phyloP scores from a whole-genome alignment of 2,113 vertebrate genomes.

The Myrmecobius fasciatus region DNA sequence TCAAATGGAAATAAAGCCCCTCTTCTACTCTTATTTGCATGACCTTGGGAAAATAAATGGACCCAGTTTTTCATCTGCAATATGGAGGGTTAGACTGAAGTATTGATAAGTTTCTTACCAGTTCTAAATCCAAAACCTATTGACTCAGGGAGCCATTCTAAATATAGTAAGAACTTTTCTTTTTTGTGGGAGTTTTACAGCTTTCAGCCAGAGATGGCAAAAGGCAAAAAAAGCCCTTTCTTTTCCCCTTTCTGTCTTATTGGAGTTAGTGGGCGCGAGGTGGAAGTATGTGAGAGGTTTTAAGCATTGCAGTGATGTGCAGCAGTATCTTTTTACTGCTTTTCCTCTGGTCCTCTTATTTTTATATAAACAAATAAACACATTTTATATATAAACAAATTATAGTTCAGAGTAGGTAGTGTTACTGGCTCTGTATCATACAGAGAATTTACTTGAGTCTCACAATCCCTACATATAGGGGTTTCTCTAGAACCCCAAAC shows the following conservation, averaged over 20 bases:
- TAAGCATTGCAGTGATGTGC: not conserved
- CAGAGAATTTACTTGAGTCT: not conserved
- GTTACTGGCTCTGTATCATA: not conserved
- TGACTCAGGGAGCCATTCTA: not conserved
- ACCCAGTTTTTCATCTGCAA: not conserved
- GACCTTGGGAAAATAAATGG: not conserved
- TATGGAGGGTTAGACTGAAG: not conserved
- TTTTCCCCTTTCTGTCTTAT: not conserved
- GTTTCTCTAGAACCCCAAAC: not conserved
- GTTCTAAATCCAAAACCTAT: not conserved
- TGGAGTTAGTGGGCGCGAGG: not conserved
- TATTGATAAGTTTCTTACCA: not conserved
- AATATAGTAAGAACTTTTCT: not conserved
- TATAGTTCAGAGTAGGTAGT: not conserved
- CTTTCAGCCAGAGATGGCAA: not conserved
- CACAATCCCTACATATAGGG: not conserved
- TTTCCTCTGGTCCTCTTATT: not conserved
- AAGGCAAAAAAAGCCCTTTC: not conserved
- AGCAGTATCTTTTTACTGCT: not conserved
- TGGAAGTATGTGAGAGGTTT: not conserved
- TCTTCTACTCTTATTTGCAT: not conserved
- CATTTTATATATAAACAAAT: not conserved
- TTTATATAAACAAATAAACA: not conserved
- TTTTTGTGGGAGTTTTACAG: not conserved
- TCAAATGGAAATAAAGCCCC: conserved; percentile 70